These are phyloP conservation scores for Tachysurus vachellii DNA, from an alignment of 2,113 vertebrate species.

Conservation along the genomic window DNA sequence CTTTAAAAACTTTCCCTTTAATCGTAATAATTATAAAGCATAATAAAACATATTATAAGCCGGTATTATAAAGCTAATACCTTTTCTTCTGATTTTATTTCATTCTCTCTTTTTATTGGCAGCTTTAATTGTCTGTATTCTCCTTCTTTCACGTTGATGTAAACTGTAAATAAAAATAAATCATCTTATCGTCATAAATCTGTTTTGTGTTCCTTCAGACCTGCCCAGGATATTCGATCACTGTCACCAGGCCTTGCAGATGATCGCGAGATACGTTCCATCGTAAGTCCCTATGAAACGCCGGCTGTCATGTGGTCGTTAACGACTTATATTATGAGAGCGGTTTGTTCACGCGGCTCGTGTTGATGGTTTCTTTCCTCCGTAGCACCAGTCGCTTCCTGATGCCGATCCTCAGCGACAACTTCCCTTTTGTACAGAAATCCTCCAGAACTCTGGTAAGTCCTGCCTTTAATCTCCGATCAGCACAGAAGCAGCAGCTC, in stretches of 20 bases:
- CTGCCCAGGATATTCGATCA: conserved; percentile 82
- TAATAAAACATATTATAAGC: no score
- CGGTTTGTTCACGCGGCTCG: not conserved
- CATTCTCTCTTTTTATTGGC: not conserved
- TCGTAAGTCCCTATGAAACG: conserved; percentile 81
- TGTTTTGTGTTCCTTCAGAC: conserved; percentile 64
- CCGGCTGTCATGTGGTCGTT: no score
- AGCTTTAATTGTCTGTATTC: not conserved
- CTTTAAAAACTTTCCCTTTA: not conserved
- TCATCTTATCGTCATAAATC: not conserved
- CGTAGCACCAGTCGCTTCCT: conserved; percentile 88
- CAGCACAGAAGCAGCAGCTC: not conserved
- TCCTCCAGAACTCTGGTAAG: conserved; percentile 92
- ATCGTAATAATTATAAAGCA: not conserved
- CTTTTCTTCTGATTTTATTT: not conserved
- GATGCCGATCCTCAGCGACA: conserved; percentile 86
- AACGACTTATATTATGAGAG: not conserved
- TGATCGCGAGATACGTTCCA: conserved; percentile 90
- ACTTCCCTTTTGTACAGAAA: conserved; percentile 91
- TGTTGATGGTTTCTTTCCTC: not conserved
- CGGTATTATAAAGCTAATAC: not conserved
- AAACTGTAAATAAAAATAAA: not conserved
- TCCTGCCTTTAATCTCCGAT: not conserved
- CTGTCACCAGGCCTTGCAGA: conserved; percentile 89
- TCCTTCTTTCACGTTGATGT: not conserved